These are phyloP conservation scores for Peromyscus californicus DNA, from an alignment of 2,113 vertebrate species.

Conservation along the genomic window DNA sequence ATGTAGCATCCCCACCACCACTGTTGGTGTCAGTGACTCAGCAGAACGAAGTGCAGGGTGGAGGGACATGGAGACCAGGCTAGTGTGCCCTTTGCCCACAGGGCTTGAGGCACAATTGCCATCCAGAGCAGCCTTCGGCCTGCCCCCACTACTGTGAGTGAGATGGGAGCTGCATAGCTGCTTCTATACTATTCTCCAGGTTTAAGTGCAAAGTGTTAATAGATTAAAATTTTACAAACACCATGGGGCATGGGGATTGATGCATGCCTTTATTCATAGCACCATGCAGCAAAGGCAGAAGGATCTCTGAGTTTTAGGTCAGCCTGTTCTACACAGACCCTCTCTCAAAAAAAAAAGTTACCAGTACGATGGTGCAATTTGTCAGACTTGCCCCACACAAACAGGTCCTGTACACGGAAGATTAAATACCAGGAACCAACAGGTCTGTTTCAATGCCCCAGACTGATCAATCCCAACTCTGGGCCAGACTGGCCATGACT, in stretches of 20 bases:
- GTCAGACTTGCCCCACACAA: too few relatives aligned
- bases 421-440: background rate
- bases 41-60: background rate
- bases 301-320: background rate
- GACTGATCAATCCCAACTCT: background rate
- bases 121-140: background rate
- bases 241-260: background rate
- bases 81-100: background rate
- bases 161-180: rapidly evolving
- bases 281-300: background rate
- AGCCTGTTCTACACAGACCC: background rate
- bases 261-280: background rate
- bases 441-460: background rate
- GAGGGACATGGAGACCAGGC: too few relatives aligned
- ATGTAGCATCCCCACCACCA: rapidly evolving
- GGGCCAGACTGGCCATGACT: background rate
- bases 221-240: too few relatives aligned
- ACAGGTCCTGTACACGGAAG: too few relatives aligned
- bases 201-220: background rate
- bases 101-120: background rate
- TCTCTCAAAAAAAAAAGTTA: background rate
- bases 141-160: too few relatives aligned
- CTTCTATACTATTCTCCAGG: rapidly evolving
- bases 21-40: rapidly evolving
- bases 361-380: background rate